These are phyloP conservation scores for Craniophora ligustri DNA, from an alignment of 2,888 invertebrate genomes.

Conservation along the genomic window DNA sequence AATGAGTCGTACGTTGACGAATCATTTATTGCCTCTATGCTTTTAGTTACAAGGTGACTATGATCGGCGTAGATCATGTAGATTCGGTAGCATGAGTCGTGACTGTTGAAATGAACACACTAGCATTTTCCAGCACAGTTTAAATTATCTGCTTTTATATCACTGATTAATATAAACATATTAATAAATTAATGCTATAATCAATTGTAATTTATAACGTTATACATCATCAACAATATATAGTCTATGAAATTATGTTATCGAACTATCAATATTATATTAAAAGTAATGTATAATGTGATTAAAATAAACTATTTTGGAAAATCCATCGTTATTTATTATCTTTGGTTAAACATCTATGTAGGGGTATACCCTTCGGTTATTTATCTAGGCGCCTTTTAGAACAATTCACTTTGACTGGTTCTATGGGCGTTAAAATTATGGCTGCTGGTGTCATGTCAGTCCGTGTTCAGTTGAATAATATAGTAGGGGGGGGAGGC, in stretches of 20 bases:
- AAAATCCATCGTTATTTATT: constrained; percentile 23
- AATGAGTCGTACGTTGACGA: background rate
- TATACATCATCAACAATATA: constrained; percentile 49
- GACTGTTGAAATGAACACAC: constrained; percentile 18
- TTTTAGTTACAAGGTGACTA: background rate
- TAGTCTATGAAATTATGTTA: constrained; percentile 59
- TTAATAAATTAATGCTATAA: constrained; percentile 38
- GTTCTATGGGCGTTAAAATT: no score
- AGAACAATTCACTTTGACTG: no score
- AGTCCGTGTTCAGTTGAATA: no score
- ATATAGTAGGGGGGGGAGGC: no score
- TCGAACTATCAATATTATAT: constrained; percentile 44
- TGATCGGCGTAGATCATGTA: constrained; percentile 9
- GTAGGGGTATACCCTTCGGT: background rate
- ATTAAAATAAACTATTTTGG: constrained; percentile 66
- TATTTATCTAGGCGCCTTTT: no score
- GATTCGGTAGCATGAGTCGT: constrained; percentile 12
- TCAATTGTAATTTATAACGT: constrained; percentile 49
- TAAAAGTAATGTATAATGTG: constrained; percentile 59
- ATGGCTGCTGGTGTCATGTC: no score
- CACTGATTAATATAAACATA: constrained; percentile 35
- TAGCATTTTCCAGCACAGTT: constrained; percentile 39
- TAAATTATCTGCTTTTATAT: constrained; percentile 39
- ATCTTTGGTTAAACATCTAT: background rate
- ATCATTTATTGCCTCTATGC: background rate